These are phyloP conservation scores for Euproctis similis DNA, from an alignment of 2,888 invertebrate genomes.

Conservation along the genomic window DNA sequence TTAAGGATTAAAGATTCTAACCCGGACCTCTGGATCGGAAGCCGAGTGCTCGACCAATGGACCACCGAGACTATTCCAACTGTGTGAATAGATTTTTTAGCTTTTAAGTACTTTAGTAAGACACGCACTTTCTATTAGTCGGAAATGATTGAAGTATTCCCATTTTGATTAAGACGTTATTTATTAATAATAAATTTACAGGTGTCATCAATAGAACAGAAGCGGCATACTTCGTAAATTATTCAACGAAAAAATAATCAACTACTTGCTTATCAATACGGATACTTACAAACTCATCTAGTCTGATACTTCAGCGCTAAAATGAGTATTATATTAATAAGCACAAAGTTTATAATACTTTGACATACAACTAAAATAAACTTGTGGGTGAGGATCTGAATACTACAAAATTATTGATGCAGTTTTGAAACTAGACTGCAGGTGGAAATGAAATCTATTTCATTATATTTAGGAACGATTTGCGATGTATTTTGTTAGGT, in stretches of 20 bases:
- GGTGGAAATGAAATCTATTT: conserved; percentile 18
- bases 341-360: conserved; percentile 52
- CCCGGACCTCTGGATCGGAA: too few species aligned
- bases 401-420: conserved; percentile 29
- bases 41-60: too few species aligned
- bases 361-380: conserved; percentile 30
- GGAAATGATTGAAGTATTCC: too few species aligned
- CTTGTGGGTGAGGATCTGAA: conserved; percentile 38
- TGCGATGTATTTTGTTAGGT: conserved; percentile 12
- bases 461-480: conserved; percentile 13
- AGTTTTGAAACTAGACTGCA: conserved; percentile 4
- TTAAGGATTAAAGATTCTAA: too few species aligned
- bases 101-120: too few species aligned
- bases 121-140: too few species aligned
- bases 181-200: too few species aligned
- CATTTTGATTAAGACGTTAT: too few species aligned
- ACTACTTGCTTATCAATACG: conserved; percentile 51
- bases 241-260: conserved; percentile 30
- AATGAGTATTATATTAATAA: conserved; percentile 33
- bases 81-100: too few species aligned
- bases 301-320: conserved; percentile 29
- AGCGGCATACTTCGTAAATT: conserved; percentile 29
- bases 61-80: too few species aligned
- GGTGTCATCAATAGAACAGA: conserved; percentile 22
- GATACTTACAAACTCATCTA: conserved; percentile 49